Evolutionary conservation across 2,797 vertebrate species (phyloP), one percentile per base, ranked within the genome.

Genomic region (Cirrhinus mrigala): DNA sequence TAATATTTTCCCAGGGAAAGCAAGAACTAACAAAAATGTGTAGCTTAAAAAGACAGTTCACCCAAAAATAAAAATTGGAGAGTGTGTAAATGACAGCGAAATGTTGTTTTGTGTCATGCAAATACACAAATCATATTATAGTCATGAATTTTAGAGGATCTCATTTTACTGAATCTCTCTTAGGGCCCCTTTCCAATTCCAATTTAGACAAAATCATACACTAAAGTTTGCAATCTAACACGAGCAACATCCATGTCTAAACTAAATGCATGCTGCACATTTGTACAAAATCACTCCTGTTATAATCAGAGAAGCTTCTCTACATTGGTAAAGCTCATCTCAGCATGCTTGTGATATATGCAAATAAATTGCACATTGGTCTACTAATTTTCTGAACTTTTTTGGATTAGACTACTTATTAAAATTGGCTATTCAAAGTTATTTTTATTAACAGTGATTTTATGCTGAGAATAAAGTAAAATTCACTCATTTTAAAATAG

Each of bases 131-230:
- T 60, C 6, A 71, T 50, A 29, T 83, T 73, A 78, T 6, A 78
- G 58, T 62, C 56, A 71, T 73, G 8, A 29, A 44, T 83, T 88
- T 48, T 68, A 37, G 9, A 33, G 48, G 71, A 82, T 82, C n/a
- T 85, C 29, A 64, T 81, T 71, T 81, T 12, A 20, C 37, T 44
- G 33, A 68, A 56, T 81, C 50, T 44, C 4, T 81, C 50, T 50
- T 24, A 66, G 15, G 20, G 5, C 4, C 75, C 15, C 24, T 50
- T 29, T 62, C 4, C 27, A 52, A 37, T 33, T 54, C 6, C 24
- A 75, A 3, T 54, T 75, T 33, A n/a, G 29, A 12, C 6, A 9
- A 58, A 58, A 58, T 77, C 75, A 2, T 16, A 77, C 52, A 24
- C 11, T 4, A 15, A 37, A 52, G 24, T 10, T 5, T 22, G 20